A percentile compares a stretch with the other conserved stretches of the same genome.
Evolutionary conservation across 2,113 vertebrate genomes (phyloP).

Genomic region (Ploceus nigricollis): DNA sequence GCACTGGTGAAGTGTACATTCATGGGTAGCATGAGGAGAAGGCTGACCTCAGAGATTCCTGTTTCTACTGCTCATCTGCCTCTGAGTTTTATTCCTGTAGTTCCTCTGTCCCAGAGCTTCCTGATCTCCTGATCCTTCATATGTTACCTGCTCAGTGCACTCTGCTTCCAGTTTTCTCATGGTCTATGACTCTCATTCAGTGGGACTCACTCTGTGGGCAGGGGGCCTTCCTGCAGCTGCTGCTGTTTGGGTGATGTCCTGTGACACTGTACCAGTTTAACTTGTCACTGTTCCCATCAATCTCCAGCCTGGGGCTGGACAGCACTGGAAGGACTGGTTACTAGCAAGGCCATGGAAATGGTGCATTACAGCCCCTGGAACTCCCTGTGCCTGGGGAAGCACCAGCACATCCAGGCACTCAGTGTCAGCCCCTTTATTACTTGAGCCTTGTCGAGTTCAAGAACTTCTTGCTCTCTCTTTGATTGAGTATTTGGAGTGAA

Average conservation of each 20-base stretch:
- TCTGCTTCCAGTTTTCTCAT: not conserved
- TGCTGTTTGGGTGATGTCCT: not conserved
- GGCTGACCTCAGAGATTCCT: not conserved
- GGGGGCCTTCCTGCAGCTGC: not conserved
- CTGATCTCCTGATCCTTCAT: not conserved
- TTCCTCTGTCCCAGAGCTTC: not conserved
- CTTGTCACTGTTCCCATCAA: not conserved
- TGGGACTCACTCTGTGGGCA: not conserved
- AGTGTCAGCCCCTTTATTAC: not conserved
- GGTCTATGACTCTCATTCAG: accelerated
- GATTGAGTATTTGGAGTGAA: slow-evolving; percentile 1
- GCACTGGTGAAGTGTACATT: not conserved
- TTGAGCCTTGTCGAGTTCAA: not conserved
- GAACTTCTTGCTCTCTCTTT: slow-evolving; percentile 16
- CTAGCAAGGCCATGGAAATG: not conserved
- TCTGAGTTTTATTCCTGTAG: not conserved
- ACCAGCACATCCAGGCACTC: not conserved
- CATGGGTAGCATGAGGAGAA: accelerated
- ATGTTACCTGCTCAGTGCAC: accelerated
- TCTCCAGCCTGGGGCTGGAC: not conserved
- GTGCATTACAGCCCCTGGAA: accelerated
- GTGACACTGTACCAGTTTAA: not conserved
- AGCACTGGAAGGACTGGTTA: not conserved
- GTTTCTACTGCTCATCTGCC: not conserved
- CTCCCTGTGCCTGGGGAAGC: accelerated